These are phyloP conservation scores for Chaenogobius annularis DNA, from an alignment of 2,113 vertebrate species.

Conservation along the genomic window DNA sequence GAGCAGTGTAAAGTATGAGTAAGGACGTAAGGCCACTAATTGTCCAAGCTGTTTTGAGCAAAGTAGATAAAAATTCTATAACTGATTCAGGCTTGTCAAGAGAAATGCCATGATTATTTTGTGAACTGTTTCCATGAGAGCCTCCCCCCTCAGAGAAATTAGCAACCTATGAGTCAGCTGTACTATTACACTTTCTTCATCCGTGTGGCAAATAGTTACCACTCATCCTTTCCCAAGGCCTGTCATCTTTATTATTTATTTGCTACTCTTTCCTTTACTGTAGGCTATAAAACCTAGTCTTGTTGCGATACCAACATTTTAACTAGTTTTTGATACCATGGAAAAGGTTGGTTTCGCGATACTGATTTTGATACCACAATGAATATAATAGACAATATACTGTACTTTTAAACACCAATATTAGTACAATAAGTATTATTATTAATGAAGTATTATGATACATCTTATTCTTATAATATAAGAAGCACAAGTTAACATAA, in stretches of 20 bases:
- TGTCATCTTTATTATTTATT: slow-evolving; percentile 50
- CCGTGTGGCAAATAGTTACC: slow-evolving; percentile 59
- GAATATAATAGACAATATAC: no score
- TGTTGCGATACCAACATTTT: no score
- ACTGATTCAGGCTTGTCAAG: slow-evolving; percentile 14
- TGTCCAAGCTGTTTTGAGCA: background rate
- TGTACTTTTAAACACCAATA: no score
- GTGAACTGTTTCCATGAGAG: slow-evolving; percentile 63
- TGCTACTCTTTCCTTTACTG: slow-evolving; percentile 44
- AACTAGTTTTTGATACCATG: no score
- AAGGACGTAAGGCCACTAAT: background rate
- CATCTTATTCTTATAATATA: no score
- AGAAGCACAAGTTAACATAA: background rate
- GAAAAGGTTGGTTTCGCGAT: no score
- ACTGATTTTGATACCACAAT: no score
- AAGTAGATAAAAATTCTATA: background rate
- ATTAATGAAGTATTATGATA: background rate
- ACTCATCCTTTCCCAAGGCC: slow-evolving; percentile 46
- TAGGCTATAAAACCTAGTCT: slow-evolving; percentile 16
- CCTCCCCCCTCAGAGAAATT: slow-evolving; percentile 43
- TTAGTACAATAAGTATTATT: no score
- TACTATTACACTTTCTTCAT: slow-evolving; percentile 56
- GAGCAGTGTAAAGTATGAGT: no score
- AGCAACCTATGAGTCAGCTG: slow-evolving; percentile 62
- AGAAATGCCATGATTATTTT: slow-evolving; percentile 23